These are phyloP conservation scores for Chascanopsetta lugubris DNA, from an alignment of 2,113 vertebrate species.

Conservation along the genomic window DNA sequence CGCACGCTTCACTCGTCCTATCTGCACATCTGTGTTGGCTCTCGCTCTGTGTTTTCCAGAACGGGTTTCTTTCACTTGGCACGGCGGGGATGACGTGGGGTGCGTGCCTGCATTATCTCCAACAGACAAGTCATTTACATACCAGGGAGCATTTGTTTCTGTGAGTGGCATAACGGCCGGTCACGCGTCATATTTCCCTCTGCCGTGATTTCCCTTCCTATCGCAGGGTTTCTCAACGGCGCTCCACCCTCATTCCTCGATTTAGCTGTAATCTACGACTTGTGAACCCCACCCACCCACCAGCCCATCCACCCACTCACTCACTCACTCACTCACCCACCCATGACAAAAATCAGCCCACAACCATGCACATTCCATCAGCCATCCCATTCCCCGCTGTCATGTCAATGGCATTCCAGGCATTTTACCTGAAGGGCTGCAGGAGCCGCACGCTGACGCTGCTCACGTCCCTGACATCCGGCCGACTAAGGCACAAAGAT, in stretches of 20 bases:
- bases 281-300: not conserved
- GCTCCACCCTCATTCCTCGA: not conserved
- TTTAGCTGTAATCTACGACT: slow-evolving; percentile 5
- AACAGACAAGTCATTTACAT: slow-evolving; percentile 38
- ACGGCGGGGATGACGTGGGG: slow-evolving; percentile 8
- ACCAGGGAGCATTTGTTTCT: slow-evolving; percentile 9
- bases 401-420: slow-evolving; percentile 55
- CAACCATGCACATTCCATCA: slow-evolving; percentile 28
- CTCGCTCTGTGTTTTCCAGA: slow-evolving; percentile 9
- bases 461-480: not conserved
- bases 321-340: not conserved
- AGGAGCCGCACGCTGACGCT: not conserved
- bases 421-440: slow-evolving; percentile 40
- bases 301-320: not conserved
- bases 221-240: not conserved
- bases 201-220: not conserved
- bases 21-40: slow-evolving; percentile 29
- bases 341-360: slow-evolving; percentile 17
- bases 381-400: slow-evolving; percentile 21
- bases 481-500: no score
- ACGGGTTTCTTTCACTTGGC: slow-evolving; percentile 20
- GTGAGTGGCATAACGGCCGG: slow-evolving; percentile 7
- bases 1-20: slow-evolving; percentile 6
- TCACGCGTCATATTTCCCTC: not conserved
- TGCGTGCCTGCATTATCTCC: slow-evolving; percentile 30